Evolutionary conservation across 1,140 invertebrate genomes (phyloP).

Genomic region (Drosophila lowei): DNA sequence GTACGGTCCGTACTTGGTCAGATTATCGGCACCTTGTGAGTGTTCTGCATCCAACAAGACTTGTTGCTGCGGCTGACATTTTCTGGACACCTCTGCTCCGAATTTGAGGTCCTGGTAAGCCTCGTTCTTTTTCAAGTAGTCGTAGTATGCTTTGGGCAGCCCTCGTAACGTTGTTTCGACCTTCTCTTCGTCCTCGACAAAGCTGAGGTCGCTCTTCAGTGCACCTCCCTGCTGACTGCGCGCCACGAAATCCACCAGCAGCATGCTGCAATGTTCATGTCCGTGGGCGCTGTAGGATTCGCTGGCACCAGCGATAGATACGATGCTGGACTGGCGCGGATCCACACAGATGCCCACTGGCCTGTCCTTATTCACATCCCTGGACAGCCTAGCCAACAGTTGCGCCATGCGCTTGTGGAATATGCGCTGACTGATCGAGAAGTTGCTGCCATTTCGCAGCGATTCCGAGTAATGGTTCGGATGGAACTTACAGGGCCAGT

Average conservation of each 20-base stretch:
- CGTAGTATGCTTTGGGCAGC: constrained; percentile 48
- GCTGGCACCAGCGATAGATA: constrained; percentile 87
- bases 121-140: constrained; percentile 49
- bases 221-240: constrained; percentile 91
- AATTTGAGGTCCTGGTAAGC: constrained; percentile 43
- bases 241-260: constrained; percentile 93
- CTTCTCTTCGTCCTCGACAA: constrained; percentile 29
- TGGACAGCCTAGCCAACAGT: constrained; percentile 44
- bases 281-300: constrained; percentile 88
- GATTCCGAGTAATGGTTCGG: constrained; percentile 89
- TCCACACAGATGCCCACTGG: constrained; percentile 88
- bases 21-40: constrained; percentile 56
- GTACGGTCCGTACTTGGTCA: constrained; percentile 87
- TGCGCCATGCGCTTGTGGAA: constrained; percentile 87
- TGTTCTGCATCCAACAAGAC: constrained; percentile 14
- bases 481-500: constrained; percentile 95
- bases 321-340: constrained; percentile 85
- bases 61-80: constrained; percentile 22
- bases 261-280: constrained; percentile 94
- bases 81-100: constrained; percentile 61
- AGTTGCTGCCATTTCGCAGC: constrained; percentile 86
- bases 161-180: constrained; percentile 46
- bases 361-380: constrained; percentile 66
- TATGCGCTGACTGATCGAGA: constrained; percentile 85
- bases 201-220: constrained; percentile 83